Evolutionary conservation across 2,888 invertebrate genomes (phyloP), one percentile per base, ranked within the genome.

Genomic region (Galerucella nymphaeae): DNA sequence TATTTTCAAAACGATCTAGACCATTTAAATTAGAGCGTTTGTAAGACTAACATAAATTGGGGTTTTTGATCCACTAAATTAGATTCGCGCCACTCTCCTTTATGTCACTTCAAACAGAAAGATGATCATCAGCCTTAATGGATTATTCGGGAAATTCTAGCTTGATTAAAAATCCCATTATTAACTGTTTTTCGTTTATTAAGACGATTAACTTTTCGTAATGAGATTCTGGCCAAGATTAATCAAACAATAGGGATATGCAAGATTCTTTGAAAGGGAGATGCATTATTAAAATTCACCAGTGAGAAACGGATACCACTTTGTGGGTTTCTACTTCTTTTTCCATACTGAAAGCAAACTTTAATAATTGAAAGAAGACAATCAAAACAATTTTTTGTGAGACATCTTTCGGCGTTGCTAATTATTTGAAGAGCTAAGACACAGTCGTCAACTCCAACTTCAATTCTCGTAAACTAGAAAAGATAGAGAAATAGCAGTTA

Each of bases 21-120:
- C 18, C 42, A n/a, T 16, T n/a, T 23, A 59, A 67, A 67, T 67
- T 67, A 42, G 59, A 67, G 41, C 16, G 53, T 23, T 58, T 45
- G 50, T 64, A 63, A 64, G 72, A 72, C 62, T 70, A 63, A 67
- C 74, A 72, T 59, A 69, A 71, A 66, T 59, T 53, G 69, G 70
- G 72, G 69, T 72, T 73, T 78, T 75, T 76, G 76, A 78, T 75
- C 74, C 73, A 66, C 58, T 50, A 78, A 78, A 76, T 78, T 76
- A 76, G 72, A 78, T 78, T 78, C 75, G 73, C 70, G 75, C 75
- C 76, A 65, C 66, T 74, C 73, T 67, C 66, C 66, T 75, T 59
- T 75, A 73, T 65, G 73, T 75, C 75, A 67, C 71, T 75, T 61
- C 50, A 67, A 67, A 67, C 67, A 61, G 67, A 58, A 9, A 53